Evolutionary conservation across 2,797 vertebrate species (phyloP), one percentile per base, ranked within the genome.

Genomic region (Coracias cyanogaster): DNA sequence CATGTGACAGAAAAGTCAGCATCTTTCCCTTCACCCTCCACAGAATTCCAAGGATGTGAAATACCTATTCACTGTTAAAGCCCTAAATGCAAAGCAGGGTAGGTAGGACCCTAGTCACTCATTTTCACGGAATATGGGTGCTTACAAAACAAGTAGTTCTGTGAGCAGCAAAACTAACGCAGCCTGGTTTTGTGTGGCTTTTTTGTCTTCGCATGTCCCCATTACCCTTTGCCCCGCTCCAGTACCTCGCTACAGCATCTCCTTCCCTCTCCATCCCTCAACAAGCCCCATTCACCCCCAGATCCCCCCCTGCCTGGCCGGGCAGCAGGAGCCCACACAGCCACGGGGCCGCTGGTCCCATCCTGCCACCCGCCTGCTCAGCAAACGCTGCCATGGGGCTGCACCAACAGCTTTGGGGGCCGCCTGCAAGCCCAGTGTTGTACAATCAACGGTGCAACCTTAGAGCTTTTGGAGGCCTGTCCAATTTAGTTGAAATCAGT

Each of bases 341-440:
- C 48, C 49, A 17, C 20, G 37, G 20, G 39, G 45, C n/a, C 71
- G 43, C 15, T 20, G 52, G 10, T 33, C 24, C 5, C 14, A 13
- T 37, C 39, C 55, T 31, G 61, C 55, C 57, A 24, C 45, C 31
- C 1, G 2, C 35, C 60, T 24, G 45, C 54, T n/a, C 60, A 25
- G 35, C 37, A n/a, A 48, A 29, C 0, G 2, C 45, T 28, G 49
- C 31, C 2, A 3, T 0, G 3, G 31, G 21, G 21, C 46, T n/a
- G 35, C 73, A 60, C 31, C 33, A 60, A n/a, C 1, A 51, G 46
- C 24, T 45, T 11, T 35, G 43, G 14, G n/a, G 41, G 21, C 28
- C 57, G 33, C 15, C 31, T 29, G 33, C 21, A 45, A 81, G 25
- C 10, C 31, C n/a, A 6, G 48, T 4, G 43, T 15, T 43, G 48